Evolutionary conservation across 2,888 invertebrate species (phyloP).

Genomic region (Mesopsocus fuscifrons): DNA sequence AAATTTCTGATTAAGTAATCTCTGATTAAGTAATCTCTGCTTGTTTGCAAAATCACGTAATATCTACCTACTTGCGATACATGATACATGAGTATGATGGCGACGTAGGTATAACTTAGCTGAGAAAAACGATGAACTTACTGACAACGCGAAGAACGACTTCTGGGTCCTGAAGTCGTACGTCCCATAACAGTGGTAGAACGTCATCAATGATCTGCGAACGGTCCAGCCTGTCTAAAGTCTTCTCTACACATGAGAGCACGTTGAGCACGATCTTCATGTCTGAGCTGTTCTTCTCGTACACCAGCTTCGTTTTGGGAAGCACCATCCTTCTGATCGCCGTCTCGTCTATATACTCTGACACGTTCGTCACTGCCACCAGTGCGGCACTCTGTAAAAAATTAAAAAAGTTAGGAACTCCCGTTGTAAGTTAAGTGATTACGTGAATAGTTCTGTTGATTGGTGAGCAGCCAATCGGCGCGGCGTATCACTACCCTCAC

Average conservation of each 20-base stretch:
- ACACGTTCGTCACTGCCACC: constrained; percentile 67
- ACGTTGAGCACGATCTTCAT: constrained; percentile 62
- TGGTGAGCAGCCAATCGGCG: too few relatives aligned
- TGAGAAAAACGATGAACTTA: too few relatives aligned
- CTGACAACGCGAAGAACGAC: constrained; percentile 79
- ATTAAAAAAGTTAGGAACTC: constrained; percentile 9
- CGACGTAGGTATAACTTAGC: too few relatives aligned
- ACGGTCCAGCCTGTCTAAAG: constrained; percentile 66
- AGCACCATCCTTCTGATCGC: constrained; percentile 62
- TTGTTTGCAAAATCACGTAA: too few relatives aligned
- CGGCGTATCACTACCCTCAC: too few relatives aligned
- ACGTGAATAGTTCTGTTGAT: too few relatives aligned
- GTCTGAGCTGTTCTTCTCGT: constrained; percentile 62
- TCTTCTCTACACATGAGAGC: constrained; percentile 58
- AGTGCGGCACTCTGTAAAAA: constrained; percentile 63
- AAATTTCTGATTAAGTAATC: too few relatives aligned
- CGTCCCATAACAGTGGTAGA: constrained; percentile 69
- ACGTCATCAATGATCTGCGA: constrained; percentile 79
- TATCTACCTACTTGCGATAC: too few relatives aligned
- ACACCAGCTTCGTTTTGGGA: constrained; percentile 60
- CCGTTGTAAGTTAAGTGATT: too few relatives aligned
- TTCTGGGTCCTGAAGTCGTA: constrained; percentile 72
- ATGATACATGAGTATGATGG: too few relatives aligned
- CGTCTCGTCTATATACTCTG: constrained; percentile 65
- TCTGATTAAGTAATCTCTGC: too few relatives aligned